Evolutionary conservation across 1,140 invertebrate species (phyloP).

Genomic region (Andricus grossulariae): DNA sequence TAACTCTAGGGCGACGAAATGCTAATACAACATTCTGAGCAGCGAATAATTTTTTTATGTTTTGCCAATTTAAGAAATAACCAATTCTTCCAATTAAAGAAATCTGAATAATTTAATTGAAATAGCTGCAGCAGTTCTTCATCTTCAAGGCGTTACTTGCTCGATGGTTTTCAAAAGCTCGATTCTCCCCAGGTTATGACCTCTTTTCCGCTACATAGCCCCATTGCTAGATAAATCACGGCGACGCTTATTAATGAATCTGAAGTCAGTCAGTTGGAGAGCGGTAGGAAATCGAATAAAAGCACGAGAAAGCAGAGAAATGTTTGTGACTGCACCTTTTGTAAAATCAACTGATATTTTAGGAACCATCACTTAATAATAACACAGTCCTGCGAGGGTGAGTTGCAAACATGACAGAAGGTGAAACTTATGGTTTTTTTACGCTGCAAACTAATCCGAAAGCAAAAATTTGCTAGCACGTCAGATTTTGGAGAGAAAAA

Average conservation of each 20-base stretch:
- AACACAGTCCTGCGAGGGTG: too few relatives aligned
- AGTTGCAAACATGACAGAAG: too few relatives aligned
- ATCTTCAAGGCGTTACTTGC: conserved; percentile 9
- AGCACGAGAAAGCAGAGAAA: not conserved
- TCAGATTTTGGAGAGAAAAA: too few relatives aligned
- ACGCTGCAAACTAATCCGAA: too few relatives aligned
- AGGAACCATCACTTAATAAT: not conserved
- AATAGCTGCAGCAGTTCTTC: conserved; percentile 7
- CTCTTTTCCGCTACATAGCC: conserved; percentile 12
- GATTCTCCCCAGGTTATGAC: conserved; percentile 25
- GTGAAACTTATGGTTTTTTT: too few relatives aligned
- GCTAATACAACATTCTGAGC: too few relatives aligned
- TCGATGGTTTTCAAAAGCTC: conserved; percentile 20
- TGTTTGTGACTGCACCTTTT: conserved; percentile 18
- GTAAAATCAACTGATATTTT: conserved; percentile 7
- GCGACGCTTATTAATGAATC: conserved; percentile 30
- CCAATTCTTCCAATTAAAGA: not conserved
- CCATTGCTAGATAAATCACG: conserved; percentile 29
- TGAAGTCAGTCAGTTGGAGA: conserved; percentile 23
- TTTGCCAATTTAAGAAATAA: not conserved
- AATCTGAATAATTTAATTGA: not conserved
- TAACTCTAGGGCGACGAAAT: too few relatives aligned
- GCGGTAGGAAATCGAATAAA: conserved; percentile 16
- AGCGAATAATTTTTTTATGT: not conserved
- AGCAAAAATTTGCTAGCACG: too few relatives aligned